Base-by-base conservation (phyloP, 1,140 invertebrate species). In the Dermatophagoides farinae region DNA sequence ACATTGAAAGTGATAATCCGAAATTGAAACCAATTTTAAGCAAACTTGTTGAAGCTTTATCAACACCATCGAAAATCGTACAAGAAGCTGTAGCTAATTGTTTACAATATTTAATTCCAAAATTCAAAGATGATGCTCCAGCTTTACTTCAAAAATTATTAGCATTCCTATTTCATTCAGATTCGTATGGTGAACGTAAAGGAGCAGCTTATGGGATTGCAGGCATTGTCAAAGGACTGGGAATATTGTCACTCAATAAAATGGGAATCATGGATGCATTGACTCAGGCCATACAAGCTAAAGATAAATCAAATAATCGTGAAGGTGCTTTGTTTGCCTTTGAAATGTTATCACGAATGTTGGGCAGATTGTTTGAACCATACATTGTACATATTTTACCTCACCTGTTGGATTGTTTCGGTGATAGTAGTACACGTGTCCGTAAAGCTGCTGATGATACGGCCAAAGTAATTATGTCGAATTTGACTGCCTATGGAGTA, bases 41-140 rank as follows among this genome's bases (percentile, higher is more conserved):
- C 64, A 81, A 91, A 67, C 74, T 99, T 38, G 81, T 99, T 43
- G 81, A 85, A 62, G 87, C 92, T 4, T 75, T 99, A 0, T 87
- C 87, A 8, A 97, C 93, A 41, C 93, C 95, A 11, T 97, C 93
- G 37, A 89, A 97, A 71, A 84, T 89, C 80, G 91, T 98, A 1
- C 93, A 99, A 79, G 89, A 97, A 75, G 88, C 93, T 0, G 92
- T 98, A 0, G 88, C 91, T 37, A 91, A 93, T 70, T 98, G 93
- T 70, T 73, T 99, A 43, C 89, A 91, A 1, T 84, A 88, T 67
- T 74, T 99, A 38, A 88, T 97, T 44, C 85, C 86, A 10, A 85
- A 86, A 0, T 83, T 98, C 5, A 87, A 86, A 71, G 82, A 87
- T 43, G 87, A 96, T 67, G 86, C 88, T 8, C 83, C 86, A 0